Conservation (phyloP, 2,113 vertebrate species). For the Chinchilla lanigera region DNA sequence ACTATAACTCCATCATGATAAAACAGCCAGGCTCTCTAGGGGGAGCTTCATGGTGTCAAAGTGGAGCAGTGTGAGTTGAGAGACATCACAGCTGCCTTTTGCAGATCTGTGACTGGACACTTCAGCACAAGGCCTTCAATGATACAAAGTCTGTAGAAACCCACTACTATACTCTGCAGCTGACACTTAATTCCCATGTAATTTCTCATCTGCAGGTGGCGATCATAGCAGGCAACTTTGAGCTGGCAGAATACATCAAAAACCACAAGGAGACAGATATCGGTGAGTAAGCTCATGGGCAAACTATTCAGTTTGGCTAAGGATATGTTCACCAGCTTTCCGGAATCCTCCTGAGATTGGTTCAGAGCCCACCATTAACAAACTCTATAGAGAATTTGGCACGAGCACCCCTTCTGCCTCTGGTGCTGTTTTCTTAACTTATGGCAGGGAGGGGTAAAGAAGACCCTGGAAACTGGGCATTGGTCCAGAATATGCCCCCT, state of each 20-base stretch:
- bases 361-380: accelerated
- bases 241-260: constrained; percentile 97
- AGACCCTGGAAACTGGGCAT: neutral
- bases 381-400: accelerated
- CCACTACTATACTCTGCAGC: accelerated
- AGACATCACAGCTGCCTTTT: accelerated
- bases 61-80: accelerated
- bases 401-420: accelerated
- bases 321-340: accelerated
- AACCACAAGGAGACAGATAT: constrained; percentile 95
- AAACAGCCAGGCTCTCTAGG: accelerated
- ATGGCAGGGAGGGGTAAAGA: neutral
- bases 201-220: constrained; percentile 90
- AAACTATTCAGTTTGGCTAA: accelerated
- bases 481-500: accelerated
- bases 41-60: accelerated
- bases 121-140: accelerated
- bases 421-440: neutral
- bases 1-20: accelerated
- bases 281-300: constrained; percentile 87
- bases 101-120: neutral
- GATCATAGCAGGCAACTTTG: constrained; percentile 98
- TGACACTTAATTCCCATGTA: constrained; percentile 40
- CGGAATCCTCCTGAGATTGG: accelerated
- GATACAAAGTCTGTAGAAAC: accelerated